phyloP scores from a whole-genome alignment of 2,113 vertebrate species.

The Orientallactaga bullata region DNA sequence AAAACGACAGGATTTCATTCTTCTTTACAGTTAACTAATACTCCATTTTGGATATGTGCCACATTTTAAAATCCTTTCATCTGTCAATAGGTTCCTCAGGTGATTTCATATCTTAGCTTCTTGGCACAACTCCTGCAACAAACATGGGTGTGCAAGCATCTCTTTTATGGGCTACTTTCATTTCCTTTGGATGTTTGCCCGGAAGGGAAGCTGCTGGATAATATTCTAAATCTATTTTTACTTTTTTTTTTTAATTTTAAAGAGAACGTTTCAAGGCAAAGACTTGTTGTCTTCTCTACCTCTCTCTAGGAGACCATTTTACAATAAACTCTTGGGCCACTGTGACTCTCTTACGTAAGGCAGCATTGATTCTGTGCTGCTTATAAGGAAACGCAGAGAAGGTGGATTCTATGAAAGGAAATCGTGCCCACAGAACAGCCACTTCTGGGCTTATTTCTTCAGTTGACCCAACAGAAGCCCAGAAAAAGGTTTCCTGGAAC shows the following conservation, averaged over 20 bases:
- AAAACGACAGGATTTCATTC: not conserved
- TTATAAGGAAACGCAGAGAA: not conserved
- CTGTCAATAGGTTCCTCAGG: not conserved
- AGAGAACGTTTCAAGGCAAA: not conserved
- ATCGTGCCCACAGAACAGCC: not conserved
- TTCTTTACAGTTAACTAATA: not conserved
- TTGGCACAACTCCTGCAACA: not conserved
- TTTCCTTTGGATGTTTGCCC: not conserved
- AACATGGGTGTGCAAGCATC: not conserved
- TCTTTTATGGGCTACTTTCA: not conserved
- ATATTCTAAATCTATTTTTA: not conserved
- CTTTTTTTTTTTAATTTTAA: not conserved
- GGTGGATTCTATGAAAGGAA: not conserved
- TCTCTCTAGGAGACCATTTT: not conserved
- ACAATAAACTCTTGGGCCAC: not conserved
- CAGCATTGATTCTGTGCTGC: not conserved
- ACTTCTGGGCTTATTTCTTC: slow-evolving; percentile 26
- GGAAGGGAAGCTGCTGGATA: not conserved
- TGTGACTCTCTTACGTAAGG: not conserved
- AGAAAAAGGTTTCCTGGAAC: slow-evolving; percentile 57
- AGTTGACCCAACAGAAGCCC: slow-evolving; percentile 25
- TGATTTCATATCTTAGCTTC: not conserved
- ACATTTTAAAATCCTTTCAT: not conserved
- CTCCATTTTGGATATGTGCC: not conserved
- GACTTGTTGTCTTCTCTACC: not conserved